Evolutionary conservation across 2,888 invertebrate genomes (phyloP).

Genomic region (Heliconius hortense): DNA sequence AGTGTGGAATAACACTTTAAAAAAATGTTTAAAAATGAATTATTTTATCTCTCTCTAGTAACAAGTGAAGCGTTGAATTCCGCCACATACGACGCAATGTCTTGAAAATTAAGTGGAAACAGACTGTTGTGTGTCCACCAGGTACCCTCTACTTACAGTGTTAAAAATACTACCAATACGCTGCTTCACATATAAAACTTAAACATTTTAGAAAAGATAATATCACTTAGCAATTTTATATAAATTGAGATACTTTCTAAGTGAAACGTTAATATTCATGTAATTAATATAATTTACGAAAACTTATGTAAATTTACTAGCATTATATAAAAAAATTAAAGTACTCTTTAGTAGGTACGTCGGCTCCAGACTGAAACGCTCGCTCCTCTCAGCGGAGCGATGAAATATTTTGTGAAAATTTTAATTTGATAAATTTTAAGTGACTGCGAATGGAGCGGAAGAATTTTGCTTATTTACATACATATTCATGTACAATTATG

Average conservation of each 20-base stretch:
- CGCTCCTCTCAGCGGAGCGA: background rate
- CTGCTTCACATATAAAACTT: too few species aligned
- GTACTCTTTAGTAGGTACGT: background rate
- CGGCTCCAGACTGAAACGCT: background rate
- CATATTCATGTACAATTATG: background rate
- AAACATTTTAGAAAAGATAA: too few species aligned
- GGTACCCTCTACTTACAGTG: too few species aligned
- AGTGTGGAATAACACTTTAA: too few species aligned
- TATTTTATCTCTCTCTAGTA: too few species aligned
- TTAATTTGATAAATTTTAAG: background rate
- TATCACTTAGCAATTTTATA: too few species aligned
- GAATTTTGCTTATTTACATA: background rate
- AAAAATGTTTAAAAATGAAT: too few species aligned
- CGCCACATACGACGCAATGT: too few species aligned
- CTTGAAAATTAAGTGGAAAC: too few species aligned
- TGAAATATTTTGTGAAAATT: conserved; percentile 1
- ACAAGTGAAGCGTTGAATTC: too few species aligned
- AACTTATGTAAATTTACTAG: background rate
- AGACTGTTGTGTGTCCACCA: too few species aligned
- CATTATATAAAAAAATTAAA: background rate
- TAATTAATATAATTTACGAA: background rate
- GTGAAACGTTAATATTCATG: background rate
- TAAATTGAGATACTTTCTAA: background rate
- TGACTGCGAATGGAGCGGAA: background rate
- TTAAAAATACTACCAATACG: too few species aligned